Percentiles rank a stretch among this genome's conserved stretches.
These are phyloP conservation scores for Austrolebias charrua DNA, from an alignment of 2,797 vertebrate genomes.

Conservation along the genomic window DNA sequence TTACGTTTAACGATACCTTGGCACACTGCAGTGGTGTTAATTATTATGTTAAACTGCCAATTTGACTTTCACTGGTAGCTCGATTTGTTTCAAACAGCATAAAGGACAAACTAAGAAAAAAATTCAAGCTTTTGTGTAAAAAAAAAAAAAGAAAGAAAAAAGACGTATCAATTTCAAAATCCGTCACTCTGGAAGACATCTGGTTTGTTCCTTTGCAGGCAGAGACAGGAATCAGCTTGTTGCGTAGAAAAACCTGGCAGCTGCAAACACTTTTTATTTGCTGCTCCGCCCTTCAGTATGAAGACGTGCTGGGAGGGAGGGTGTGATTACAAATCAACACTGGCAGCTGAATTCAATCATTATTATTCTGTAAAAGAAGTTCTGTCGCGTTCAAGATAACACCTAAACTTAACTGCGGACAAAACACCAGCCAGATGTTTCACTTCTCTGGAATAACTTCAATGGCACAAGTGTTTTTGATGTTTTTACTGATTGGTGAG, in stretches of 20 bases:
- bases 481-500: not conserved
- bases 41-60: not conserved
- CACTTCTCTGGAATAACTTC: not conserved
- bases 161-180: slow-evolving; percentile 1
- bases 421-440: not conserved
- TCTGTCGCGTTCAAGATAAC: too few species aligned
- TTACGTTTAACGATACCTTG: slow-evolving; percentile 22
- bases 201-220: slow-evolving; percentile 9
- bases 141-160: not conserved
- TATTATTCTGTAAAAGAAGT: not conserved
- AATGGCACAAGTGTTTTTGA: not conserved
- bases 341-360: slow-evolving; percentile 6
- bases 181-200: slow-evolving; percentile 2
- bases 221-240: slow-evolving; percentile 32
- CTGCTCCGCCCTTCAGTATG: slow-evolving; percentile 23
- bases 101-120: slow-evolving; percentile 1
- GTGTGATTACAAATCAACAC: slow-evolving; percentile 34
- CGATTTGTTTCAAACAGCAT: not conserved
- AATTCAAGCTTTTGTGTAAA: not conserved
- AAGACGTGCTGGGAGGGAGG: slow-evolving; percentile 37
- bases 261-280: slow-evolving; percentile 21
- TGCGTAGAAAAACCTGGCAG: slow-evolving; percentile 16
- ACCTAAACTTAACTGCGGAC: not conserved
- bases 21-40: not conserved
- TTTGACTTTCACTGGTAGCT: not conserved